Conservation (phyloP, 2,797 vertebrate species). For the Cheirogaleus major region DNA sequence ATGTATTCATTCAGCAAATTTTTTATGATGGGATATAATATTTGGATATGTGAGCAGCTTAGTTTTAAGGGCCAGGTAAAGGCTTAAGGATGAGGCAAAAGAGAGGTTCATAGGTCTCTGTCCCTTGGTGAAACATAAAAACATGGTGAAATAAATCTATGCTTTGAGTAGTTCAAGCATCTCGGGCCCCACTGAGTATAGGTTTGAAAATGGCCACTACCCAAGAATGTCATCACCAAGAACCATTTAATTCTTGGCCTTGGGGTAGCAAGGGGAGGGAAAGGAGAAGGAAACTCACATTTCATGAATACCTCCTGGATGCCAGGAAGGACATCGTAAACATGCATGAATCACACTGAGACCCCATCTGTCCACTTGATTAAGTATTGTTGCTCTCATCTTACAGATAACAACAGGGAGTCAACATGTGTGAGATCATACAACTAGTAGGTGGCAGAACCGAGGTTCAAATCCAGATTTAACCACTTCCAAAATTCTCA, state of each 20-base stretch:
- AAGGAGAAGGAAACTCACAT: not conserved
- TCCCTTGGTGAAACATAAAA: not conserved
- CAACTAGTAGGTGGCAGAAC: not conserved
- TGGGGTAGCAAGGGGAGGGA: not conserved
- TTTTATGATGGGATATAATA: not conserved
- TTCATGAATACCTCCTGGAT: not conserved
- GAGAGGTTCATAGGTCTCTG: not conserved
- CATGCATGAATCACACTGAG: not conserved
- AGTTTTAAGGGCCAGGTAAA: not conserved
- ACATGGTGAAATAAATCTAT: not conserved
- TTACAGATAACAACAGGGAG: not conserved
- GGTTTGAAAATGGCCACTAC: not conserved
- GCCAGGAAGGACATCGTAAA: not conserved
- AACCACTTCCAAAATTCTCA: not conserved
- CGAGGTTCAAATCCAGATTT: not conserved
- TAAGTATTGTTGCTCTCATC: not conserved
- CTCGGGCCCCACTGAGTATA: not conserved
- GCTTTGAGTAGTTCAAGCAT: not conserved
- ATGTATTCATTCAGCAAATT: not conserved
- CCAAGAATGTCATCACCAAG: not conserved
- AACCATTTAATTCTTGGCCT: constrained; percentile 11
- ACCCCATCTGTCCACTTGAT: not conserved
- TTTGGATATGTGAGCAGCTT: not conserved
- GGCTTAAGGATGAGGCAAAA: not conserved
- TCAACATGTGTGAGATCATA: not conserved